Evolutionary conservation across 1,140 invertebrate genomes (phyloP).

Genomic region (Megalopta genalis): DNA sequence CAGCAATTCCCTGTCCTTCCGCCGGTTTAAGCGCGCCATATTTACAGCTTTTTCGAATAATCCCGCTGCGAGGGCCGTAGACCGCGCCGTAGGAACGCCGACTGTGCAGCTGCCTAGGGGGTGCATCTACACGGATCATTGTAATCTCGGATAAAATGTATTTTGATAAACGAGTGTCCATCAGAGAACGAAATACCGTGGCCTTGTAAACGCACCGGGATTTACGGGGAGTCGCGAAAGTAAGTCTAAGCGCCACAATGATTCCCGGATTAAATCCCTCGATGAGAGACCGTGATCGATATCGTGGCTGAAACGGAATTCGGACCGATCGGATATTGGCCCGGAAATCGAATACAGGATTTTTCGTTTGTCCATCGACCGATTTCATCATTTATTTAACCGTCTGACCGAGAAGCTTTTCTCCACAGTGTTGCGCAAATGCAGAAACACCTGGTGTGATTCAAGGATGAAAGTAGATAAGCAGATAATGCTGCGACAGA

Average conservation of each 20-base stretch:
- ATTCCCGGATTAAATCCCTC: conserved; percentile 40
- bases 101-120: not conserved
- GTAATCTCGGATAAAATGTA: conserved; percentile 56
- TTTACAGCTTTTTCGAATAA: conserved; percentile 57
- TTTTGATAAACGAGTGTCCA: conserved; percentile 47
- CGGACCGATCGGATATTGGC: too few relatives aligned
- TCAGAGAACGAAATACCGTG: conserved; percentile 20
- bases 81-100: not conserved
- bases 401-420: too few relatives aligned
- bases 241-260: conserved; percentile 26
- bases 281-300: not conserved
- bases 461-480: too few relatives aligned
- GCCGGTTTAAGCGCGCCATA: conserved; percentile 46
- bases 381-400: too few relatives aligned
- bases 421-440: too few relatives aligned
- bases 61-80: conserved; percentile 22
- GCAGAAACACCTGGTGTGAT: too few relatives aligned
- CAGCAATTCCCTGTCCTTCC: conserved; percentile 20
- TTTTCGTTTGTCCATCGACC: too few relatives aligned
- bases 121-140: conserved; percentile 41
- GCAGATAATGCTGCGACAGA: too few relatives aligned
- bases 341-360: too few relatives aligned
- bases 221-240: conserved; percentile 45
- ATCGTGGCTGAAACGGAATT: too few relatives aligned
- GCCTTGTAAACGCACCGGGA: conserved; percentile 35